These are phyloP conservation scores for Micrastur ruficollis DNA, from an alignment of 2,797 vertebrate genomes.

Conservation along the genomic window DNA sequence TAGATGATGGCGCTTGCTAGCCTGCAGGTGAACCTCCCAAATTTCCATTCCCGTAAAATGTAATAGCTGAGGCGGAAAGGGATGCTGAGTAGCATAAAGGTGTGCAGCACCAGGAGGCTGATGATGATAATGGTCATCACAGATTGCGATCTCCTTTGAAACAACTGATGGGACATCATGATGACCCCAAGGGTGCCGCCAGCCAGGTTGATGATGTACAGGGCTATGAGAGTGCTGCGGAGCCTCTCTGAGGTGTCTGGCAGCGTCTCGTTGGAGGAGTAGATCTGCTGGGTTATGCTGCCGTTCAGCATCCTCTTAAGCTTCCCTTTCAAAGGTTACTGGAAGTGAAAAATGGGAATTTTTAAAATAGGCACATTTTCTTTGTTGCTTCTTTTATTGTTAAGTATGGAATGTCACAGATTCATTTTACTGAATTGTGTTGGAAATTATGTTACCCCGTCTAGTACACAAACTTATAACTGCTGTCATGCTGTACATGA, in stretches of 20 bases:
- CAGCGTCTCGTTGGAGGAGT: not conserved
- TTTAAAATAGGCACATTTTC: not conserved
- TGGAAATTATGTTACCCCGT: not conserved
- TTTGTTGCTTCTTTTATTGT: not conserved
- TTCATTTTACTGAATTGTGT: not conserved
- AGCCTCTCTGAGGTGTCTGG: not conserved
- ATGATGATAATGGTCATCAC: conserved; percentile 59
- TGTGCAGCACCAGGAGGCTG: conserved; percentile 73
- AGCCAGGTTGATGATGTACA: conserved; percentile 61
- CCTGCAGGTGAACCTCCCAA: conserved; percentile 55
- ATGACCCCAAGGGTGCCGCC: conserved; percentile 57
- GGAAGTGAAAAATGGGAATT: not conserved
- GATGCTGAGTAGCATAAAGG: conserved; percentile 73
- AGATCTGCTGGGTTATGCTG: not conserved
- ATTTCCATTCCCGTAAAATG: conserved; percentile 43
- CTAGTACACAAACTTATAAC: not conserved
- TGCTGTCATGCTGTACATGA: not conserved
- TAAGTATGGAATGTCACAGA: not conserved
- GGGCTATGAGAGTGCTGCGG: not conserved
- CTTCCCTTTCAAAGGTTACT: not conserved
- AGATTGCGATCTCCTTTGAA: conserved; percentile 57
- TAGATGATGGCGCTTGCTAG: conserved; percentile 69
- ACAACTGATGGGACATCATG: conserved; percentile 62
- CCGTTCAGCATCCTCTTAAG: not conserved
- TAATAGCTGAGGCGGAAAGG: conserved; percentile 78